Conservation (phyloP, 2,888 invertebrate genomes). For the Drosophila leonis region DNA sequence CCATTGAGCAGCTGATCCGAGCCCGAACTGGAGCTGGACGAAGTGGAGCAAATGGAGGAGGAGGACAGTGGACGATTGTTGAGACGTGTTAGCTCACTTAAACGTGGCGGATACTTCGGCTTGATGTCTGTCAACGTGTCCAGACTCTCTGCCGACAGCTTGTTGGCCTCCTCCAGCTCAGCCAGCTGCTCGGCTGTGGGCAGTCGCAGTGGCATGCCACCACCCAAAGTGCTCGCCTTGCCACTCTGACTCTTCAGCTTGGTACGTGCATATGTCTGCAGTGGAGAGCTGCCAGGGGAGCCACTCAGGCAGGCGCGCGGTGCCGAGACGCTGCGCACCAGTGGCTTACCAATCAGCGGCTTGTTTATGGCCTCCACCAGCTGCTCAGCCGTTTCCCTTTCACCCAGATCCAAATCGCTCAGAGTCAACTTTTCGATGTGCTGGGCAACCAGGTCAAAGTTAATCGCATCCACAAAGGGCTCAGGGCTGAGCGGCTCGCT, state of each 20-base stretch:
- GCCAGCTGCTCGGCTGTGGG: conserved; percentile 79
- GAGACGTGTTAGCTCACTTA: conserved; percentile 82
- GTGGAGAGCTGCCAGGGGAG: conserved; percentile 63
- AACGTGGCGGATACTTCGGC: conserved; percentile 76
- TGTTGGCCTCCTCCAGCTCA: conserved; percentile 81
- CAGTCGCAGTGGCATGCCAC: conserved; percentile 73
- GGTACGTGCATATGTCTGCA: conserved; percentile 83
- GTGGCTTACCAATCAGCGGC: conserved; percentile 77
- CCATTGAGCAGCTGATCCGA: conserved; percentile 86
- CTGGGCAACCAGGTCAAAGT: conserved; percentile 71
- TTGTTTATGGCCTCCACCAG: conserved; percentile 77
- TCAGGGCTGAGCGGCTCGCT: conserved; percentile 71
- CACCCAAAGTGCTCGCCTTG: conserved; percentile 76
- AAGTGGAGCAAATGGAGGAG: conserved; percentile 85
- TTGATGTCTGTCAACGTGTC: conserved; percentile 83
- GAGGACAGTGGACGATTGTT: conserved; percentile 85
- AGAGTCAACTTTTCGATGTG: conserved; percentile 70
- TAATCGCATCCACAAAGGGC: conserved; percentile 72
- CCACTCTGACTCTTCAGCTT: conserved; percentile 73
- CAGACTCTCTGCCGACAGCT: conserved; percentile 83
- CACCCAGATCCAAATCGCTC: conserved; percentile 49
- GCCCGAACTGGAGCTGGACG: conserved; percentile 89
- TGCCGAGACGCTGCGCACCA: conserved; percentile 76
- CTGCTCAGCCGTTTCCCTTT: conserved; percentile 6
- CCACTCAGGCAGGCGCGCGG: conserved; percentile 66